Percentiles rank a stretch among this genome's conserved stretches.
Conservation (phyloP, 2,888 invertebrate genomes). For the Morpho deidamia region DNA sequence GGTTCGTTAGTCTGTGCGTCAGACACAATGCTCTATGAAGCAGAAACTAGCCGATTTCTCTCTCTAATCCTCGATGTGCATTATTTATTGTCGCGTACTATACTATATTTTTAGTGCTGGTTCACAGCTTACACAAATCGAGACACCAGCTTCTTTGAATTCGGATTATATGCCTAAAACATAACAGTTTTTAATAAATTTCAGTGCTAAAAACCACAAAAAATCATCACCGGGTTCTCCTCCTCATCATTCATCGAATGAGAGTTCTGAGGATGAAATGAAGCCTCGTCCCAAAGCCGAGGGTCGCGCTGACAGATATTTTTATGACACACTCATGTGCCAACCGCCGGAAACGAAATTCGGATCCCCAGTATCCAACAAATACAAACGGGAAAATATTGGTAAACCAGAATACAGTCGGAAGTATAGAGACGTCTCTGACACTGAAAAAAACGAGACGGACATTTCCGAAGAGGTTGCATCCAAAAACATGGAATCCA, state of each 20-base stretch:
- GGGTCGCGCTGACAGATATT: conserved; percentile 51
- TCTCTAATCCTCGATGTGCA: too few relatives aligned
- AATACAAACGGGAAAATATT: conserved; percentile 36
- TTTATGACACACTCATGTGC: conserved; percentile 65
- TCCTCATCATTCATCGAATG: conserved; percentile 46
- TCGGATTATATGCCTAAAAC: too few relatives aligned
- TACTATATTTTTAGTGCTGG: too few relatives aligned
- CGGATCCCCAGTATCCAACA: conserved; percentile 36
- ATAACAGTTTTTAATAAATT: conserved; percentile 9
- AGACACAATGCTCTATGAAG: too few relatives aligned
- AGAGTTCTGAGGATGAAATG: conserved; percentile 56
- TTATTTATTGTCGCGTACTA: too few relatives aligned
- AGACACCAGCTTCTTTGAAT: too few relatives aligned
- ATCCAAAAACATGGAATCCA: conserved; percentile 56
- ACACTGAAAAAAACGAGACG: conserved; percentile 54
- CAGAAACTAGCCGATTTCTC: too few relatives aligned
- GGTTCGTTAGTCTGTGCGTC: too few relatives aligned
- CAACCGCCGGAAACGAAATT: conserved; percentile 42
- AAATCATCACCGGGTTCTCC: conserved; percentile 44
- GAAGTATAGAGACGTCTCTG: conserved; percentile 44
- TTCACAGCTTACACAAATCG: too few relatives aligned
- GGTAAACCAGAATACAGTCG: conserved; percentile 40
- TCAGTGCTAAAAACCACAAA: conserved; percentile 42
- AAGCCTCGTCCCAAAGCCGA: conserved; percentile 43
- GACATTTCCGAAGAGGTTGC: conserved; percentile 51